These are phyloP conservation scores for Whitmania pigra DNA, from an alignment of 1,140 invertebrate species.

Conservation along the genomic window DNA sequence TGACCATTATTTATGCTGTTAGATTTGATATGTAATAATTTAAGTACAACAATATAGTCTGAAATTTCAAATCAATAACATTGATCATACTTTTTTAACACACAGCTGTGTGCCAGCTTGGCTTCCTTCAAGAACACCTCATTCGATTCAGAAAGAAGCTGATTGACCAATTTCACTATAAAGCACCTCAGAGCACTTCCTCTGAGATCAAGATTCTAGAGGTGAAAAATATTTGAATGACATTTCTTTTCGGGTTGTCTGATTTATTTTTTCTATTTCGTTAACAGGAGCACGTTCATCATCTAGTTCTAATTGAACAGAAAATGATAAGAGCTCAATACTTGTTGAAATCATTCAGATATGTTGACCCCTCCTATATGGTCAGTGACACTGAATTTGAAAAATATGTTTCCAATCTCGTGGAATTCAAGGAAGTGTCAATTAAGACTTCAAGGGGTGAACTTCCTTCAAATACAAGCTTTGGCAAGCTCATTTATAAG, in stretches of 20 bases:
- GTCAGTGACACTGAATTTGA: conserved; percentile 33
- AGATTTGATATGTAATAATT: no score
- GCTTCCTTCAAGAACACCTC: background rate
- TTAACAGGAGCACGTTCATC: conserved; percentile 49
- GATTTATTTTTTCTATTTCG: no score
- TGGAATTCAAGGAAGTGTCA: conserved; percentile 49
- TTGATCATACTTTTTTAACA: no score
- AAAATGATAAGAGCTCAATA: conserved; percentile 54
- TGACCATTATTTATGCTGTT: background rate
- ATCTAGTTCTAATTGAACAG: conserved; percentile 52
- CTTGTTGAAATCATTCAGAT: conserved; percentile 50
- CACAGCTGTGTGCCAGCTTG: background rate
- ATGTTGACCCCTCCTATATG: conserved; percentile 29
- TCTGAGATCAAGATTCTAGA: background rate
- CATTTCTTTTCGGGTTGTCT: no score
- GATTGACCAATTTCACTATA: no score
- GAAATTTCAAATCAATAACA: no score
- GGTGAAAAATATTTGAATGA: background rate
- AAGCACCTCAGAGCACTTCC: no score
- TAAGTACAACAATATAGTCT: no score
- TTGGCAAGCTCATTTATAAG: conserved; percentile 47
- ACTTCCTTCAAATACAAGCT: background rate
- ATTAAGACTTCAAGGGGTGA: background rate
- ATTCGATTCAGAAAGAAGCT: background rate
- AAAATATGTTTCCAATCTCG: conserved; percentile 47